Evolutionary conservation across 2,888 invertebrate genomes (phyloP).

Genomic region (Sphaerophoria rueppellii): DNA sequence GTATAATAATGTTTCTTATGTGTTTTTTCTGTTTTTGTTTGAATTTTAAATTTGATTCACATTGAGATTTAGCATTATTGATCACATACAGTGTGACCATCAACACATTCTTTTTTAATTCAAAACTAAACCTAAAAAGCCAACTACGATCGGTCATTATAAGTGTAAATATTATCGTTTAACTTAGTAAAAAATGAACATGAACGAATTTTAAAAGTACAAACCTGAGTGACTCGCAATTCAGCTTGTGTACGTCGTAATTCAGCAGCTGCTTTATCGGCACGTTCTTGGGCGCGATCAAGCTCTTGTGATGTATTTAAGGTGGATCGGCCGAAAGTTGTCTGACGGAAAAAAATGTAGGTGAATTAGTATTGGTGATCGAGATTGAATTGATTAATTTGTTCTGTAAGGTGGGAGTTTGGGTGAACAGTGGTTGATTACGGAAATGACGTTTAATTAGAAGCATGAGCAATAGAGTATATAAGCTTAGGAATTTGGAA

Average conservation of each 20-base stretch:
- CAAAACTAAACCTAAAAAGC: slow-evolving; percentile 67
- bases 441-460: not conserved
- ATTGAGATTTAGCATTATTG: slow-evolving; percentile 59
- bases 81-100: slow-evolving; percentile 62
- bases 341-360: slow-evolving; percentile 78
- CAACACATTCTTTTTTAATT: slow-evolving; percentile 47
- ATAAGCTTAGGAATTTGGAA: too few relatives aligned
- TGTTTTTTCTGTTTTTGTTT: slow-evolving; percentile 33
- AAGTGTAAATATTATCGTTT: slow-evolving; percentile 14
- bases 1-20: slow-evolving; percentile 49
- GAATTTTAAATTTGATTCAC: slow-evolving; percentile 33
- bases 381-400: not conserved
- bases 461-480: too few relatives aligned
- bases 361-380: slow-evolving; percentile 62
- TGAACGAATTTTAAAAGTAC: slow-evolving; percentile 24
- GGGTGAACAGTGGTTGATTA: not conserved
- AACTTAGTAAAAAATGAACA: not conserved
- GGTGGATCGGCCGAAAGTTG: slow-evolving; percentile 91
- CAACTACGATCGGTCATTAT: slow-evolving; percentile 58
- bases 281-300: slow-evolving; percentile 91
- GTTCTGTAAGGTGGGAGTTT: not conserved
- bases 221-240: slow-evolving; percentile 92
- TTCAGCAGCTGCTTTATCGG: slow-evolving; percentile 93
- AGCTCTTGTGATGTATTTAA: slow-evolving; percentile 92
- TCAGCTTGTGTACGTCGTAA: slow-evolving; percentile 94